A percentile compares a stretch with the other conserved stretches of the same genome.
Evolutionary conservation across 2,797 vertebrate genomes (phyloP).

Genomic region (Brachyrhaphis roseni): DNA sequence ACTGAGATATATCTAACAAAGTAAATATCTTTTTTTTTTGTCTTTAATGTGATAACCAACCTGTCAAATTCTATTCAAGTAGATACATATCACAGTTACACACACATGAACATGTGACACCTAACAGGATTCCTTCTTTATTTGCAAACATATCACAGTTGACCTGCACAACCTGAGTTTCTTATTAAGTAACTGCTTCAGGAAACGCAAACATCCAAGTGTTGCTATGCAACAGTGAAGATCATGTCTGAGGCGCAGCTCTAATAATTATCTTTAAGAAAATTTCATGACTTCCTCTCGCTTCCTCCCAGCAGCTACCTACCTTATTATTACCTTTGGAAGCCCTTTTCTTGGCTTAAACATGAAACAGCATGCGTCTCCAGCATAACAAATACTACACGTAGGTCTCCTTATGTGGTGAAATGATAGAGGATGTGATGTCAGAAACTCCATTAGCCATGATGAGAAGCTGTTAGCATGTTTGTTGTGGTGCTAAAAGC

Average conservation of each 20-base stretch:
- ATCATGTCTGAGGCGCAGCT: slow-evolving; percentile 20
- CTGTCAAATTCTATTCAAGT: neutral
- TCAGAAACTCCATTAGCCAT: slow-evolving; percentile 25
- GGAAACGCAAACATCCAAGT: slow-evolving; percentile 23
- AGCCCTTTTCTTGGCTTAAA: slow-evolving; percentile 11
- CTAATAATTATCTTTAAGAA: slow-evolving; percentile 53
- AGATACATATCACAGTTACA: slow-evolving; percentile 3
- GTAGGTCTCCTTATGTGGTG: slow-evolving; percentile 1
- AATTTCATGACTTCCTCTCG: slow-evolving; percentile 18
- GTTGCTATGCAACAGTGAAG: slow-evolving; percentile 63
- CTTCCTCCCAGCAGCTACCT: slow-evolving; percentile 9
- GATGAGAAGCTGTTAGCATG: neutral
- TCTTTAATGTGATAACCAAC: neutral
- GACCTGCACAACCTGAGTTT: slow-evolving; percentile 34
- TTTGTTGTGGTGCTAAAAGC: neutral
- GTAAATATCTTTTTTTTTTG: neutral
- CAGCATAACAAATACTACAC: slow-evolving; percentile 1
- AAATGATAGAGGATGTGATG: slow-evolving; percentile 13
- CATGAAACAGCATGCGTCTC: neutral
- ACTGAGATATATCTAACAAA: neutral
- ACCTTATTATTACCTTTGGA: slow-evolving; percentile 12
- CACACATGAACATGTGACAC: neutral
- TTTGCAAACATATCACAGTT: slow-evolving; percentile 46
- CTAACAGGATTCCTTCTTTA: slow-evolving; percentile 19
- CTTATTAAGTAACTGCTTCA: slow-evolving; percentile 46